Percentiles rank a stretch among this genome's conserved stretches.
phyloP scores from a whole-genome alignment of 2,113 vertebrate genomes.

The Opisthocomus hoazin region DNA sequence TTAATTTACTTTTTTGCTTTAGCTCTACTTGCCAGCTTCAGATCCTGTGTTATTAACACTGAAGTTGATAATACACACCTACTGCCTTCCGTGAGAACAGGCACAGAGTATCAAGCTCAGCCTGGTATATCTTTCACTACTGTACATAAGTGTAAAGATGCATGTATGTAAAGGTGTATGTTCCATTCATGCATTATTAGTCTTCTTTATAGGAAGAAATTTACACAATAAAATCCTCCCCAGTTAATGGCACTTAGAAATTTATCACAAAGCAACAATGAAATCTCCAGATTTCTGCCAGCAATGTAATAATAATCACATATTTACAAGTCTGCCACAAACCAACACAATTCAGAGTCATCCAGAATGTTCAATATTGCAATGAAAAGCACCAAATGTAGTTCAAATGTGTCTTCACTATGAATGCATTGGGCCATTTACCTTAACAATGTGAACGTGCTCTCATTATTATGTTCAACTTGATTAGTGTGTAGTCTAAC shows the following conservation, averaged over 20 bases:
- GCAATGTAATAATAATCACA: neutral
- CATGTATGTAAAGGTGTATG: neutral
- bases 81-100: neutral
- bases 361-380: slow-evolving; percentile 61
- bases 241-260: neutral
- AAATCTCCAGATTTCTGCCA: neutral
- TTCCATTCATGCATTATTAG: neutral
- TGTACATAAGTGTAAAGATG: neutral
- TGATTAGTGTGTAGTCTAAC: slow-evolving; percentile 79
- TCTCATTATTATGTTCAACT: slow-evolving; percentile 77
- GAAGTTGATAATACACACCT: neutral
- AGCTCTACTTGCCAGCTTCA: neutral
- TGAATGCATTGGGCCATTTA: slow-evolving; percentile 78
- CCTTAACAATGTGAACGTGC: slow-evolving; percentile 76
- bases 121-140: neutral
- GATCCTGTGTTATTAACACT: neutral
- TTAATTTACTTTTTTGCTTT: neutral
- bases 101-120: neutral
- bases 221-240: neutral
- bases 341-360: slow-evolving; percentile 38
- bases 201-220: neutral
- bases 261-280: neutral
- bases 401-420: slow-evolving; percentile 71
- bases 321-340: slow-evolving; percentile 20
- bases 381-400: slow-evolving; percentile 69